Percentiles rank a stretch among this genome's conserved stretches.
Conservation (phyloP, 2,888 invertebrate genomes). For the Coleophora flavipennella region DNA sequence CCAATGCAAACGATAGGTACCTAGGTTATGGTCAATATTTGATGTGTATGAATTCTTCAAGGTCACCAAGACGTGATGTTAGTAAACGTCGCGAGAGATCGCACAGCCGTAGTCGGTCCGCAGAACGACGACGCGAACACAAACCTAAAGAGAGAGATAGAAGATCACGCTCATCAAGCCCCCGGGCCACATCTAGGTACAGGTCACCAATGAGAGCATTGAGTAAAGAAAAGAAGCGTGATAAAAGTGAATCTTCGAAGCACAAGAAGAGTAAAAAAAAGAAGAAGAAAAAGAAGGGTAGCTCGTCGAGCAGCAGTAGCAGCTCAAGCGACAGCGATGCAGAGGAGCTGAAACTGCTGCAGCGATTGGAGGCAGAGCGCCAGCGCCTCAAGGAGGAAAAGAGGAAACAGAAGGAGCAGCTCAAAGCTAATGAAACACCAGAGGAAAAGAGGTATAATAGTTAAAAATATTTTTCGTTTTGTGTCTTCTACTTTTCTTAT, state of each 20-base stretch:
- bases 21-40: not conserved
- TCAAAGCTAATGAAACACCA: conserved; percentile 94
- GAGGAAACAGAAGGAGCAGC: conserved; percentile 78
- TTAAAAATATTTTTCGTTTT: not conserved
- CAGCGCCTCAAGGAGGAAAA: conserved; percentile 76
- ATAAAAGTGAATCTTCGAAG: conserved; percentile 12
- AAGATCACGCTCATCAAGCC: conserved; percentile 20
- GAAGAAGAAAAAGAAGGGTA: conserved; percentile 43
- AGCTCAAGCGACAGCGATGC: conserved; percentile 58
- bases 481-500: not conserved
- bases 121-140: conserved; percentile 26
- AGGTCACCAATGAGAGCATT: conserved; percentile 32
- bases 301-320: conserved; percentile 33
- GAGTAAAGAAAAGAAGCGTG: conserved; percentile 28
- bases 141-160: conserved; percentile 24
- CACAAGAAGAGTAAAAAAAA: conserved; percentile 34
- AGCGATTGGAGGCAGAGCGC: conserved; percentile 82
- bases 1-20: too few relatives aligned
- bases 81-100: conserved; percentile 28
- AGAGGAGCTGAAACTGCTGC: conserved; percentile 76
- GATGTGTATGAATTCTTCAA: conserved; percentile 12
- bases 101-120: conserved; percentile 29
- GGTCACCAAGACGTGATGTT: conserved; percentile 45
- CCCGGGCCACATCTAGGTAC: conserved; percentile 23
- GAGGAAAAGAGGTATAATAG: conserved; percentile 91